phyloP scores from a whole-genome alignment of 2,797 vertebrate species.

The Vespertilio murinus region DNA sequence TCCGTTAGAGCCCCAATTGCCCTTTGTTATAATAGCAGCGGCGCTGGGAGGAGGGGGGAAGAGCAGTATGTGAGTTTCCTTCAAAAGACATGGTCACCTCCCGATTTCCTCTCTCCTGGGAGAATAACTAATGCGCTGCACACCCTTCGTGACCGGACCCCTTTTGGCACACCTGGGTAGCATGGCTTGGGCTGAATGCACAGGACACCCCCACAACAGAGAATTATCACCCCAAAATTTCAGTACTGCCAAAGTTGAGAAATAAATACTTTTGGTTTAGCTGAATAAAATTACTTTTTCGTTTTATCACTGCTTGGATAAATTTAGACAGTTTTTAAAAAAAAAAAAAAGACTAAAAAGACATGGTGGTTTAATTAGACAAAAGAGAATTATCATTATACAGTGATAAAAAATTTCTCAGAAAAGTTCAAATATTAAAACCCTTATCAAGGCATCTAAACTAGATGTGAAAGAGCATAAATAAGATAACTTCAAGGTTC shows the following conservation, averaged over 20 bases:
- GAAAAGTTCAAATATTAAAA: constrained; percentile 25
- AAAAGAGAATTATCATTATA: not conserved
- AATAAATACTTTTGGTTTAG: not conserved
- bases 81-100: constrained; percentile 90
- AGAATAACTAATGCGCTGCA: constrained; percentile 92
- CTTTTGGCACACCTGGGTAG: constrained; percentile 93
- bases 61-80: constrained; percentile 96
- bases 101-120: constrained; percentile 89
- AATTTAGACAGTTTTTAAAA: not conserved
- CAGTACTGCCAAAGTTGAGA: not conserved
- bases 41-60: constrained; percentile 86
- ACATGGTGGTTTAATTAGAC: not conserved
- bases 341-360: constrained; percentile 24
- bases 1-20: constrained; percentile 91
- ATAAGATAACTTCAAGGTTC: not conserved
- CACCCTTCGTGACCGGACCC: constrained; percentile 93
- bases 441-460: not conserved
- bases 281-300: not conserved
- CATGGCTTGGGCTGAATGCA: constrained; percentile 85
- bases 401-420: not conserved
- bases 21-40: constrained; percentile 90
- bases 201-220: not conserved
- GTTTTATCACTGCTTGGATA: not conserved
- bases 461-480: not conserved
- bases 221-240: not conserved